phyloP scores from a whole-genome alignment of 2,888 invertebrate species.

The Zaprionus obscuricornis region DNA sequence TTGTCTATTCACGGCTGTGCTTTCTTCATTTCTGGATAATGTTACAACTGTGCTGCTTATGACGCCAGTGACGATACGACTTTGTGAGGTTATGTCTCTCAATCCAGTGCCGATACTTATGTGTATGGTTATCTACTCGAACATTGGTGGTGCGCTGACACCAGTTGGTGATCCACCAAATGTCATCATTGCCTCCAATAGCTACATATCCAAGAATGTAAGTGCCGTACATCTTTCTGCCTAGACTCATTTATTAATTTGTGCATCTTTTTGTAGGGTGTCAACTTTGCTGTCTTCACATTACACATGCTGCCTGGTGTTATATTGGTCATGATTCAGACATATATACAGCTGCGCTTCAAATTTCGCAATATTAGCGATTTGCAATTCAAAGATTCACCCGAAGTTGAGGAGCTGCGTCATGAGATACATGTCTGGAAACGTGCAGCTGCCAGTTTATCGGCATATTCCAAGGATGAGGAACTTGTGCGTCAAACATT shows the following conservation, averaged over 20 bases:
- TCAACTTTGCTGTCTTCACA: constrained; percentile 92
- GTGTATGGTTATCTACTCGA: constrained; percentile 94
- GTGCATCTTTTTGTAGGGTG: constrained; percentile 85
- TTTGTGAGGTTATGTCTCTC: constrained; percentile 94
- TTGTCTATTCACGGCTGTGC: constrained; percentile 88
- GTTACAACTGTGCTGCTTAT: constrained; percentile 91
- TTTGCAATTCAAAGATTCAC: constrained; percentile 89
- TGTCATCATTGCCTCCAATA: constrained; percentile 83
- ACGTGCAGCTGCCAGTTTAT: constrained; percentile 90
- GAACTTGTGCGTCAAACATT: constrained; percentile 91
- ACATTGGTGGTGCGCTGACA: constrained; percentile 95
- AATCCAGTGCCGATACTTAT: constrained; percentile 95
- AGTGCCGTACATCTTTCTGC: constrained; percentile 24
- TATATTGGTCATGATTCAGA: constrained; percentile 87
- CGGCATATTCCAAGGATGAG: constrained; percentile 94
- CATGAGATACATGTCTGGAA: constrained; percentile 95
- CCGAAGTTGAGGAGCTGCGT: constrained; percentile 88
- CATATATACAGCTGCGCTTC: constrained; percentile 89
- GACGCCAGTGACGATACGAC: constrained; percentile 90
- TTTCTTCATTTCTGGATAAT: constrained; percentile 90
- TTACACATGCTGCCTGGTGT: constrained; percentile 93
- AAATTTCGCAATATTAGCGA: constrained; percentile 89
- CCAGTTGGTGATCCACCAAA: constrained; percentile 95
- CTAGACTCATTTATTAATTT: background rate
- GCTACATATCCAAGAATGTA: constrained; percentile 82